Base-by-base conservation (phyloP, 2,113 vertebrate species). In the Brachypodius melanocephalos region DNA sequence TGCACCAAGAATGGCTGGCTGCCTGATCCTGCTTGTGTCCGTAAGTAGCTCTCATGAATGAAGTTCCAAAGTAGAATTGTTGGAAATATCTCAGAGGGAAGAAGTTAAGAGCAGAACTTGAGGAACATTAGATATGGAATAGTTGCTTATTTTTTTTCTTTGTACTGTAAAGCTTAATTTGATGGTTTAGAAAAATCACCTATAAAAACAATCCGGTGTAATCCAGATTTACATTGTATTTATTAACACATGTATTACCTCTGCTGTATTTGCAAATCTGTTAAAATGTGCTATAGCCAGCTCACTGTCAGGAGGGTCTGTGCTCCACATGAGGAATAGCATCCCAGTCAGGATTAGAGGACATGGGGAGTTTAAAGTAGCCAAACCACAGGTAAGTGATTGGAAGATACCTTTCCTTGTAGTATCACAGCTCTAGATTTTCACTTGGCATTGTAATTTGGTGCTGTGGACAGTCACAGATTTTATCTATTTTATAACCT, bases 1-100 rank as follows among this genome's bases (percentile, higher is more conserved):
- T 98, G 98, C 72, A 98, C 96, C 7, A 62, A 1, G 8, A 29
- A 8, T 8, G 96, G 97, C 62, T 98, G 98, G 98, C 2, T 45
- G 9, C 98, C 98, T 58, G 6, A 36, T 6, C 97, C 97, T 29
- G 66, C 17, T 19, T 98, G 98, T 73, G 14, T 52, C 18, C n/a
- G 97, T 98, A 97, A 97, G 97, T 97, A 89, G 7, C 17, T 54
- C 62, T 87, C 61, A 5, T 43, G 24, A 66, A 43, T 15, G 10
- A 69, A 85, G 52, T 32, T 4, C 9, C 24, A 25, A 20, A 6
- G 15, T 17, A 43, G 18, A 82, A 34, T 32, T 73, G 17, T 57
- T 69, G 29, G 29, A 84, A 89, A 29, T 29, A 34, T 34, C 61
- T 84, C n/a, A 15, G 21, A 72, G 17, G 63, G 75, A 75, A 58